Evolutionary conservation across 2,888 invertebrate species (phyloP).

Genomic region (Clivina fossor): DNA sequence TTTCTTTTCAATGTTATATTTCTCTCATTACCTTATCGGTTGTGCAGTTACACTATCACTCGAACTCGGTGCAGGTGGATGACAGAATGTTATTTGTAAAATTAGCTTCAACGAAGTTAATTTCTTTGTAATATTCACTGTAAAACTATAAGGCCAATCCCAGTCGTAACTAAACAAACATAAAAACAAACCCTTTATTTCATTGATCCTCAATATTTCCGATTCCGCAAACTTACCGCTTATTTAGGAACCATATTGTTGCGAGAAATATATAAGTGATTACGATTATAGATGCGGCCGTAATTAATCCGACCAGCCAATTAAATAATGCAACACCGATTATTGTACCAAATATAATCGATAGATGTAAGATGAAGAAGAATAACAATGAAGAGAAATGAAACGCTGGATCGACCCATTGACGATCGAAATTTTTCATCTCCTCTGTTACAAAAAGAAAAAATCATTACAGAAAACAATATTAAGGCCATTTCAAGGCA

Average conservation of each 20-base stretch:
- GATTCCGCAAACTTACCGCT: conserved; percentile 65
- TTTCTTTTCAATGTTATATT: neutral
- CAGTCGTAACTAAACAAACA: conserved; percentile 70
- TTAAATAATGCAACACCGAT: conserved; percentile 66
- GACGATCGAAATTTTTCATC: conserved; percentile 94
- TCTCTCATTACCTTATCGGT: conserved; percentile 67
- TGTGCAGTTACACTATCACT: conserved; percentile 68
- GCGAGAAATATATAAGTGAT: conserved; percentile 62
- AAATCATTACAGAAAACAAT: conserved; percentile 15
- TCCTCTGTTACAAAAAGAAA: conserved; percentile 68
- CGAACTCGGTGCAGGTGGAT: conserved; percentile 79
- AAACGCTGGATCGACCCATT: conserved; percentile 87
- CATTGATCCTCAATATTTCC: too few species aligned
- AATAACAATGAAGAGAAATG: conserved; percentile 79
- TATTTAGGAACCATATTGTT: conserved; percentile 69
- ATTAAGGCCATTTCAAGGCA: too few species aligned
- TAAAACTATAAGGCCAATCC: conserved; percentile 83
- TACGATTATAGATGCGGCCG: conserved; percentile 61
- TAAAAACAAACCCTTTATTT: too few species aligned
- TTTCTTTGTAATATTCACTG: conserved; percentile 74
- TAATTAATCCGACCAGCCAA: conserved; percentile 64
- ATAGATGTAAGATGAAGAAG: conserved; percentile 72
- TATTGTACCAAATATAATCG: conserved; percentile 67
- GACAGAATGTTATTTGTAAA: conserved; percentile 90
- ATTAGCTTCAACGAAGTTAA: conserved; percentile 78